Base-by-base conservation (phyloP, 2,888 invertebrate species). In the Belgica antarctica region DNA sequence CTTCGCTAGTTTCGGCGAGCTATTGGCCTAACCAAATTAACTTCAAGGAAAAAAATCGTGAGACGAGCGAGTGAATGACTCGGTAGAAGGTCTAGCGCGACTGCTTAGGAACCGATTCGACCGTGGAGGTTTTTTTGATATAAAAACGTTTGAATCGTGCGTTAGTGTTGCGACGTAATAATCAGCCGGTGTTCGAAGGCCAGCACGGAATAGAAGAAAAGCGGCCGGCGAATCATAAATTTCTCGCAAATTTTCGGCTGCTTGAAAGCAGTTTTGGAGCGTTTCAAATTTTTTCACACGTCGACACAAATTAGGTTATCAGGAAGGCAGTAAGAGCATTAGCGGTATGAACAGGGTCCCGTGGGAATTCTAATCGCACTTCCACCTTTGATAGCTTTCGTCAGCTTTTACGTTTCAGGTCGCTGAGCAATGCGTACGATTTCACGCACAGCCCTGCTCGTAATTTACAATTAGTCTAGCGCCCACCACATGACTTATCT, bases 1-100 rank as follows among this genome's bases (percentile, higher is more conserved):
- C 12, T 31, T 17, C 41, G 41, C 15, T 10, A 15, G 10, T n/a
- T 52, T 52, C 22, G 52, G 17, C 17, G 52, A 52, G 52, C n/a
- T 17, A 7, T 22, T 52, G 22, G 52, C 22, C 22, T 52, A 10
- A 17, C 8, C 22, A 22, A 52, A 22, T 5, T 52, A 52, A 41
- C 41, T 41, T 2, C 41, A 52, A 52, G 52, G 52, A 52, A 52
- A 22, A 52, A 52, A 52, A n/a, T 19, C 52, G 52, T 17, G 15
- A 52, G 28, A 62, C 24, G 34, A 22, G 8, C n/a, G 34, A 36
- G 63, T 63, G 63, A 63, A 63, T 63, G 63, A 63, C 63, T 63
- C 34, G 41, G 8, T 63, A 63, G 63, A 63, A 63, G 63, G 63
- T 63, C 63, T 63, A 19, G 34, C 34, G 19, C 52, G 52, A 52